phyloP scores from a whole-genome alignment of 2,113 vertebrate genomes.

The Microcebus murinus region DNA sequence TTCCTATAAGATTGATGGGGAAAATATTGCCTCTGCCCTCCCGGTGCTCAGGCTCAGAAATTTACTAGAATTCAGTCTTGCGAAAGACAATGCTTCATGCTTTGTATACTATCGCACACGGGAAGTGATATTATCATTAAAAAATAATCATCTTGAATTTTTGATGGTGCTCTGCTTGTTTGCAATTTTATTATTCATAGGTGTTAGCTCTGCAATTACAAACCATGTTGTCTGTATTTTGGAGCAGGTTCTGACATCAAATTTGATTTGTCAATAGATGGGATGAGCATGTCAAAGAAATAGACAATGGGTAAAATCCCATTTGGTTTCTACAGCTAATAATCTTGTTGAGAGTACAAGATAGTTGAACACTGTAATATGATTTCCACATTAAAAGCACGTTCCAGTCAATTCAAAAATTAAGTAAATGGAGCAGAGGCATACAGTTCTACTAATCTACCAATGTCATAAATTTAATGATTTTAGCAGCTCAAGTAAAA shows the following conservation, averaged over 20 bases:
- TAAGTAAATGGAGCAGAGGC: constrained; percentile 69
- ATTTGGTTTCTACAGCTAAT: constrained; percentile 66
- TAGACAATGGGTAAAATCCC: constrained; percentile 54
- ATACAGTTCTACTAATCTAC: constrained; percentile 13
- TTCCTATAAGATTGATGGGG: constrained; percentile 3
- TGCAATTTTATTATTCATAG: constrained; percentile 78
- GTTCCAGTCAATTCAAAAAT: constrained; percentile 65
- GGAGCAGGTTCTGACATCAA: constrained; percentile 58
- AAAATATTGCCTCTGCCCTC: not conserved
- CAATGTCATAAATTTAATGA: constrained; percentile 68
- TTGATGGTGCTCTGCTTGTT: constrained; percentile 67
- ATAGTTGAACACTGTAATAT: constrained; percentile 53
- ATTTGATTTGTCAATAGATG: constrained; percentile 61
- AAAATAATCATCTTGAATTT: constrained; percentile 79
- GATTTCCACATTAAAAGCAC: constrained; percentile 63
- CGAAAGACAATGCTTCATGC: constrained; percentile 5
- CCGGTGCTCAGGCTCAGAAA: not conserved
- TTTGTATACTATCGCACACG: constrained; percentile 12
- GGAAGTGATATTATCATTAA: constrained; percentile 68
- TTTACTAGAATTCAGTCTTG: constrained; percentile 26
- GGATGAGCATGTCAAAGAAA: constrained; percentile 62
- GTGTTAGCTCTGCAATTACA: constrained; percentile 71
- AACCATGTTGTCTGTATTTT: constrained; percentile 64
- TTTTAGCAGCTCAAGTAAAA: constrained; percentile 64
- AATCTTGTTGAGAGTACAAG: constrained; percentile 55